These are phyloP conservation scores for Colletes gigas DNA, from an alignment of 1,140 invertebrate genomes.

Conservation along the genomic window DNA sequence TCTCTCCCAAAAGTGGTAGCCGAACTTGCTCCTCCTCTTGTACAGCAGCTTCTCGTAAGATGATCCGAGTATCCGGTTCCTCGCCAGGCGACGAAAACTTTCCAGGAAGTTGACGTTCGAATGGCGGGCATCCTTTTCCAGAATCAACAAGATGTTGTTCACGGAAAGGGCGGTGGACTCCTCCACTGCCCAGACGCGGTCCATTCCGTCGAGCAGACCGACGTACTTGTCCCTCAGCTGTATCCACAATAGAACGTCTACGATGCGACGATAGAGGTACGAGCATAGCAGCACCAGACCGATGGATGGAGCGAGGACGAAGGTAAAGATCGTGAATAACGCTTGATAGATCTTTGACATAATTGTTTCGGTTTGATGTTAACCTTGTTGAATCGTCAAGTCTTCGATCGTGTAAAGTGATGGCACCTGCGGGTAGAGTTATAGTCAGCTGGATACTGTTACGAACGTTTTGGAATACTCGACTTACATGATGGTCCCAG, in stretches of 20 bases:
- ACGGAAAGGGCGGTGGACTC: constrained; percentile 75
- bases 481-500: constrained; percentile 22
- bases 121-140: constrained; percentile 71
- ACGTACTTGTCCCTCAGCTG: constrained; percentile 71
- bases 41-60: constrained; percentile 77
- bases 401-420: not conserved
- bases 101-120: constrained; percentile 58
- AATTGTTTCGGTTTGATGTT: not conserved
- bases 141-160: constrained; percentile 78
- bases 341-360: constrained; percentile 17
- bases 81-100: constrained; percentile 57
- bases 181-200: constrained; percentile 82
- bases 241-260: constrained; percentile 49
- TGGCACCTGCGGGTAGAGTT: not conserved
- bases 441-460: no score
- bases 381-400: not conserved
- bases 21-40: constrained; percentile 76
- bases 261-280: constrained; percentile 35
- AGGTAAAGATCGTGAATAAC: constrained; percentile 1
- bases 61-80: constrained; percentile 55
- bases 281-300: constrained; percentile 7
- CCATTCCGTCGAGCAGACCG: constrained; percentile 79
- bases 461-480: not conserved
- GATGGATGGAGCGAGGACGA: constrained; percentile 33
- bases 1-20: constrained; percentile 81